phyloP scores from a whole-genome alignment of 2,113 vertebrate genomes.

The Picathartes gymnocephalus region DNA sequence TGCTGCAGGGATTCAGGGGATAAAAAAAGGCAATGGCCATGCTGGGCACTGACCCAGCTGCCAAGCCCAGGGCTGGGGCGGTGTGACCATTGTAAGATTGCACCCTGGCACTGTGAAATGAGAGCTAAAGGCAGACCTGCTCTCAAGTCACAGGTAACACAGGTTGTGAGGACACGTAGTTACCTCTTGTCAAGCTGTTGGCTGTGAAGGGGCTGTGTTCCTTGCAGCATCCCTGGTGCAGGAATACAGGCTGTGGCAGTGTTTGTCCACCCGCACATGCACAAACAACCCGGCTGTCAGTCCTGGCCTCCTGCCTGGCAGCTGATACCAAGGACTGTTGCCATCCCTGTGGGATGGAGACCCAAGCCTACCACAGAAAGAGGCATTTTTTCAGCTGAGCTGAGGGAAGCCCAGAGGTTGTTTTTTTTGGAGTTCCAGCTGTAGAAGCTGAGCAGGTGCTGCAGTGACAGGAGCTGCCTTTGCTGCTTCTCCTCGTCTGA shows the following conservation, averaged over 20 bases:
- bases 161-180: neutral
- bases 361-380: fast-evolving
- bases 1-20: neutral
- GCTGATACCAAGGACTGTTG: too few relatives aligned
- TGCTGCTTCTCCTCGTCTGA: fast-evolving
- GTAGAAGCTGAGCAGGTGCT: neutral
- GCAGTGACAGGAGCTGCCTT: fast-evolving
- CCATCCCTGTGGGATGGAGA: neutral
- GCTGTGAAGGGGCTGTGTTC: neutral
- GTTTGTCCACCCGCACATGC: fast-evolving
- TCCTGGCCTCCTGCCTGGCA: neutral
- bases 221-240: neutral
- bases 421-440: neutral
- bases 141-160: neutral
- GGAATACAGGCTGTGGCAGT: neutral
- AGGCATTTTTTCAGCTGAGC: neutral
- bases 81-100: neutral
- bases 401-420: neutral
- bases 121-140: neutral
- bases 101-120: neutral
- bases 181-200: neutral
- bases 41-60: too few relatives aligned
- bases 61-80: neutral
- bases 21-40: neutral
- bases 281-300: neutral